Percentiles rank a stretch among this genome's conserved stretches.
Evolutionary conservation across 2,888 invertebrate genomes (phyloP).

Genomic region (Willowsia nigromaculata): DNA sequence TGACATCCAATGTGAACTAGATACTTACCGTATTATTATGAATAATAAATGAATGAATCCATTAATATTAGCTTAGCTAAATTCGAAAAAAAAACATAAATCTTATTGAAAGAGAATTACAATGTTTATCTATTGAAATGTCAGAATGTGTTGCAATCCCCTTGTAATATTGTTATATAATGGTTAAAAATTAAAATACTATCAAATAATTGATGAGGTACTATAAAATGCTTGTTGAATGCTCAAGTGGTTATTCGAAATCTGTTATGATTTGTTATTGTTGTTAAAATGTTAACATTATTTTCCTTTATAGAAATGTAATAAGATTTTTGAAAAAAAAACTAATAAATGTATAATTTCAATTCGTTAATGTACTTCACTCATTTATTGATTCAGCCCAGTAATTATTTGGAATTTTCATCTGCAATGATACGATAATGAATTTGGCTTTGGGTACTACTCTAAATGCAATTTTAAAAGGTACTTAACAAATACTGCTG

Average conservation of each 20-base stretch:
- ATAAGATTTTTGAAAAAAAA: neutral
- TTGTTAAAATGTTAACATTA: neutral
- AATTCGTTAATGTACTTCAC: neutral
- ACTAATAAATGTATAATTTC: neutral
- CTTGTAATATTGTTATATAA: neutral
- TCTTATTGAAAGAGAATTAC: neutral
- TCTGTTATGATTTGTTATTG: neutral
- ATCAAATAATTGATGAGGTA: neutral
- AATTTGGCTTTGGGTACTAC: neutral
- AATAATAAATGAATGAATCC: neutral
- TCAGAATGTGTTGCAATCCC: neutral
- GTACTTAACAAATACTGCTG: too few species aligned
- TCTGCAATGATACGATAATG: too few species aligned
- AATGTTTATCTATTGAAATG: neutral
- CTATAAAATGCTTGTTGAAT: constrained; percentile 45
- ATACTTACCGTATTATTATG: neutral
- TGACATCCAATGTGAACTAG: neutral
- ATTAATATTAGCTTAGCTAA: too few species aligned
- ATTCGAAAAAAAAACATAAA: neutral
- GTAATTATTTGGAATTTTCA: too few species aligned
- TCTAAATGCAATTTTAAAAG: too few species aligned
- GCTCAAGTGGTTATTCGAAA: constrained; percentile 45
- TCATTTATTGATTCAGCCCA: too few species aligned
- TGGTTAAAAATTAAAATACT: too few species aligned
- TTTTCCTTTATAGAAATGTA: neutral